A percentile compares a stretch with the other conserved stretches of the same genome.
Evolutionary conservation across 2,888 invertebrate genomes (phyloP).

Genomic region (Ashinkailepas kermadecensis): DNA sequence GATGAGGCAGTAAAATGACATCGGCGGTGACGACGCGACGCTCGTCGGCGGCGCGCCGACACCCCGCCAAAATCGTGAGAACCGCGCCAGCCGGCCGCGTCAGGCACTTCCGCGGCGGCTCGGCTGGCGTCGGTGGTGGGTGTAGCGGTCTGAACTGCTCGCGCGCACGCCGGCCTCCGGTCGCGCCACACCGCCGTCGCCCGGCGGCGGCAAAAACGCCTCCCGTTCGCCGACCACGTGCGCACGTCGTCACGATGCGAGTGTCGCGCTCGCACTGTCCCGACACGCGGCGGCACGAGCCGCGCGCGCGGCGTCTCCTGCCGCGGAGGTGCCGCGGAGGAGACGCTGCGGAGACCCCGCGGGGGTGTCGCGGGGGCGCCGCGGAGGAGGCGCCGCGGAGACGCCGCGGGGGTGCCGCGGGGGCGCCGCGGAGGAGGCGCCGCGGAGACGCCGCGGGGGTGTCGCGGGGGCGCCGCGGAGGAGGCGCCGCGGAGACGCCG

Average conservation of each 20-base stretch:
- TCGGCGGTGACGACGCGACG: background rate
- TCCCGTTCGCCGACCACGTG: no score
- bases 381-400: no score
- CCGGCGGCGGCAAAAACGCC: no score
- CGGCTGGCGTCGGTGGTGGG: no score
- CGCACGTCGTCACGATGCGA: background rate
- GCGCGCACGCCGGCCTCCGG: background rate
- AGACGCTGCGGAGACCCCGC: no score
- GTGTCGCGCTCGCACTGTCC: background rate
- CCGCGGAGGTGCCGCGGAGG: background rate
- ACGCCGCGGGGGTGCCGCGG: no score
- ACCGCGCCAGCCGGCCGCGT: background rate
- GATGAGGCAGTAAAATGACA: background rate
- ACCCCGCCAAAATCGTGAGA: background rate
- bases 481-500: no score
- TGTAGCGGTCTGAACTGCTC: background rate
- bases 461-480: background rate
- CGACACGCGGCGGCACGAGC: background rate
- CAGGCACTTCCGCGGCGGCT: background rate
- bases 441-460: no score
- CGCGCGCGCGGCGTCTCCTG: background rate
- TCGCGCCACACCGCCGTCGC: background rate
- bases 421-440: no score
- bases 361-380: background rate
- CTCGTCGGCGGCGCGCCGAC: background rate